phyloP scores from a whole-genome alignment of 1,140 invertebrate species.

The Drosophila arizonae region DNA sequence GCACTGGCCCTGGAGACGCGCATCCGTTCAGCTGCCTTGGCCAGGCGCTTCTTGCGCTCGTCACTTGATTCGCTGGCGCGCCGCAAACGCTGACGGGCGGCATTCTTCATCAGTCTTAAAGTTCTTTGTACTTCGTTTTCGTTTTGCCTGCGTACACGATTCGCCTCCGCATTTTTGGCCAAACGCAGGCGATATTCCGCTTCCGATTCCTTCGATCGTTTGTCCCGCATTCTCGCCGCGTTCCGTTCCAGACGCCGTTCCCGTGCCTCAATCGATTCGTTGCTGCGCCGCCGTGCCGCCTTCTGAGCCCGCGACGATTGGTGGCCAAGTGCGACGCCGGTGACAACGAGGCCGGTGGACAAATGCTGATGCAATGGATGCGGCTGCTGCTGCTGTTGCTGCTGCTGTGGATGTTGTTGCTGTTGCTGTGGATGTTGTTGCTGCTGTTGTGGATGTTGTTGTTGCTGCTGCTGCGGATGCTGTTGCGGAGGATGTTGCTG shows the following conservation, averaged over 20 bases:
- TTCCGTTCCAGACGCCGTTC: conserved; percentile 74
- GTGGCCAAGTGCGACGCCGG: conserved; percentile 53
- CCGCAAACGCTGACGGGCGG: conserved; percentile 76
- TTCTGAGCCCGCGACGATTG: conserved; percentile 72
- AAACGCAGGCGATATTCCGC: conserved; percentile 77
- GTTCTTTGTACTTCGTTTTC: conserved; percentile 83
- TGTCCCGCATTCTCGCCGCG: conserved; percentile 81
- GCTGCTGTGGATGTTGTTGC: neutral
- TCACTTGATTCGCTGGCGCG: conserved; percentile 83
- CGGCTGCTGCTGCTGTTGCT: conserved; percentile 18
- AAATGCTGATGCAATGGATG: conserved; percentile 77
- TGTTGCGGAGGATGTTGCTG: conserved; percentile 43
- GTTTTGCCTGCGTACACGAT: conserved; percentile 79
- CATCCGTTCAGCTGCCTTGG: conserved; percentile 81
- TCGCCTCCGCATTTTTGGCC: conserved; percentile 82
- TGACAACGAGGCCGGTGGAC: conserved; percentile 66
- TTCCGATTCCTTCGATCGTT: conserved; percentile 75
- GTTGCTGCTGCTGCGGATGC: conserved; percentile 34
- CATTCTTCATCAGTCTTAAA: conserved; percentile 83
- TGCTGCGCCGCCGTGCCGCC: conserved; percentile 75
- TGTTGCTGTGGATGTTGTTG: conserved; percentile 17
- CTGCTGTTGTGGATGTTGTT: conserved; percentile 48
- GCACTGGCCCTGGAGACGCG: conserved; percentile 71
- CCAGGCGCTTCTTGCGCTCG: conserved; percentile 83
- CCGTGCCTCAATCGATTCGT: conserved; percentile 77